phyloP scores from a whole-genome alignment of 2,888 invertebrate genomes.

The Mythimna loreyi region DNA sequence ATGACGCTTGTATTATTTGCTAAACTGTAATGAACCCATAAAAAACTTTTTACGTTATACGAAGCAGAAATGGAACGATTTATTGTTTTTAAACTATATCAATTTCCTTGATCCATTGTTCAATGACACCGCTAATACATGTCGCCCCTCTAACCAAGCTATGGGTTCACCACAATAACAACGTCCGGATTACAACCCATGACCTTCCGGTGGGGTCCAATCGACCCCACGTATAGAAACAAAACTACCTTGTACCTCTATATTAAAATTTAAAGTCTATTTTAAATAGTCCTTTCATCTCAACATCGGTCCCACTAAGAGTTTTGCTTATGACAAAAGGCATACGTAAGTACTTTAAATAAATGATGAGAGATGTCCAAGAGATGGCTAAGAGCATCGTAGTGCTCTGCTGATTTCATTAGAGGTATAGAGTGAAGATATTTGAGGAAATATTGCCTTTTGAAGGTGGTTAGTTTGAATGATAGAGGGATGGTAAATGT shows the following conservation, averaged over 20 bases:
- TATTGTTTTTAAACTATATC: neutral
- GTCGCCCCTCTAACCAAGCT: conserved; percentile 23
- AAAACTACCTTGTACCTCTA: conserved; percentile 3
- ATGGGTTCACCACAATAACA: conserved; percentile 36
- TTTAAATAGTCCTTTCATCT: conserved; percentile 23
- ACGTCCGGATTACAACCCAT: conserved; percentile 47
- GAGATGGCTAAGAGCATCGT: conserved; percentile 22
- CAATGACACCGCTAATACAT: conserved; percentile 17
- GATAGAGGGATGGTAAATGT: neutral
- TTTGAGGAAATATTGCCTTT: conserved; percentile 19
- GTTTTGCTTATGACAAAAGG: conserved; percentile 46
- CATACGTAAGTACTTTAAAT: conserved; percentile 48
- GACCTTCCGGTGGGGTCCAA: conserved; percentile 37
- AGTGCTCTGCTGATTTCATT: conserved; percentile 51
- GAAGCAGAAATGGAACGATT: neutral
- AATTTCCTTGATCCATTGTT: conserved; percentile 10
- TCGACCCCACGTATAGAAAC: neutral
- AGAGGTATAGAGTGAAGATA: conserved; percentile 29
- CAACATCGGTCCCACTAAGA: conserved; percentile 24
- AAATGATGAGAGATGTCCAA: conserved; percentile 46
- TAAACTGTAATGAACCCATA: neutral
- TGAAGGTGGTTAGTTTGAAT: neutral
- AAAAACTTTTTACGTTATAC: neutral
- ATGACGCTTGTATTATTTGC: neutral
- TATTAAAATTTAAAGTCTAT: conserved; percentile 31